phyloP scores from a whole-genome alignment of 2,113 vertebrate species.

The Madoqua kirkii region DNA sequence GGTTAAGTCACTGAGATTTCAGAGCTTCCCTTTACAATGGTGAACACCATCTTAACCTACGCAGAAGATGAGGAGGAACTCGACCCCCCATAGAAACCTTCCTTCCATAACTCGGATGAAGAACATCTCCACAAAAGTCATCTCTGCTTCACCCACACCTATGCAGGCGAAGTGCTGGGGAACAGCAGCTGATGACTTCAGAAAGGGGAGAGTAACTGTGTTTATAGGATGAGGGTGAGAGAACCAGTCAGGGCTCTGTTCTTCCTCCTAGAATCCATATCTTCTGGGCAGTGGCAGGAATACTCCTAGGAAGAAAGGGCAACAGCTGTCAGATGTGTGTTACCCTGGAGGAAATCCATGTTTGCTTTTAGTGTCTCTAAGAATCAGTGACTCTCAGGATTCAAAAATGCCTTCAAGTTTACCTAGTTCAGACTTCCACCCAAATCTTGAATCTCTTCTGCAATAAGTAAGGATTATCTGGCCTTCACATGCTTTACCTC shows the following conservation, averaged over 20 bases:
- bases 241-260: too few relatives aligned
- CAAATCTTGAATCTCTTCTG: neutral
- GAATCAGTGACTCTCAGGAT: neutral
- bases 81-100: neutral
- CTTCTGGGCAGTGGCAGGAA: neutral
- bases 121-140: neutral
- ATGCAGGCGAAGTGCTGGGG: neutral
- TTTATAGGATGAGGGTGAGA: neutral
- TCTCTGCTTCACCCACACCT: neutral
- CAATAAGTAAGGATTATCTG: neutral
- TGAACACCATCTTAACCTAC: neutral
- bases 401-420: neutral
- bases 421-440: neutral
- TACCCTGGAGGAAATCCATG: neutral
- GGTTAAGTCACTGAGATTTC: neutral
- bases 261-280: neutral
- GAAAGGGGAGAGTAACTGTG: neutral
- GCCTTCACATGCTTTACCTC: fast-evolving
- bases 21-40: neutral
- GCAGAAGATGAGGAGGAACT: neutral
- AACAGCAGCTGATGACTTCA: neutral
- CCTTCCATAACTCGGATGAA: neutral
- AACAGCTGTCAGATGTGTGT: neutral
- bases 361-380: neutral
- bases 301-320: neutral